Conservation (phyloP, 2,888 invertebrate genomes). For the Sinopyrophorus schimmeli region DNA sequence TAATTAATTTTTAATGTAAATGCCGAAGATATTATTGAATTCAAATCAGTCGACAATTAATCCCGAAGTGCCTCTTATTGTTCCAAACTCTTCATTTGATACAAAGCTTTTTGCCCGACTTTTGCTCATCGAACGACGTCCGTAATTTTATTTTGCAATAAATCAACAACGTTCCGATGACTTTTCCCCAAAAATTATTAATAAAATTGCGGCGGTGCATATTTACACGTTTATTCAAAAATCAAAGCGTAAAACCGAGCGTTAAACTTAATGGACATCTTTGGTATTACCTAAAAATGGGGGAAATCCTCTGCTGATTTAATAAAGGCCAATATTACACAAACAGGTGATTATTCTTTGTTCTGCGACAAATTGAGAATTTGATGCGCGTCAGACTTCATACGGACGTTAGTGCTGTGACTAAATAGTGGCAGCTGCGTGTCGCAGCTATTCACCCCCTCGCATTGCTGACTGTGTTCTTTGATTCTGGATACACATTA, state of each 20-base stretch:
- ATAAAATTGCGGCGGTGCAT: conserved; percentile 5
- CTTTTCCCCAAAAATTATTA: no score
- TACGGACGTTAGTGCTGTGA: conserved; percentile 47
- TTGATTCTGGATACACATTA: neutral
- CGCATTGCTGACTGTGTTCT: conserved; percentile 1
- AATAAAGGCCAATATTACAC: conserved; percentile 43
- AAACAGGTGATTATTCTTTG: conserved; percentile 52
- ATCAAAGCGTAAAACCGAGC: conserved; percentile 41
- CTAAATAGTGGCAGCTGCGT: conserved; percentile 50
- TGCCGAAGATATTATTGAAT: conserved; percentile 14
- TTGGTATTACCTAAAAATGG: conserved; percentile 23
- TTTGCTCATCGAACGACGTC: no score
- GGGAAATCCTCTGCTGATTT: conserved; percentile 36
- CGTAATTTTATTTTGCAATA: no score
- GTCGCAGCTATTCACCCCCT: conserved; percentile 22
- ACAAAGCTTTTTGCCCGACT: no score
- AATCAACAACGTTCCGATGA: no score
- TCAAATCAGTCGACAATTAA: conserved; percentile 8
- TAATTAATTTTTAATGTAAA: conserved; percentile 29
- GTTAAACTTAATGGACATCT: conserved; percentile 38
- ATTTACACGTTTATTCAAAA: conserved; percentile 24
- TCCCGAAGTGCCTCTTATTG: neutral
- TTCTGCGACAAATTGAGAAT: conserved; percentile 51
- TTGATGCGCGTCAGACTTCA: conserved; percentile 49
- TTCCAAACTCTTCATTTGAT: no score